phyloP scores from a whole-genome alignment of 2,888 invertebrate species.

The Synergus japonicus region DNA sequence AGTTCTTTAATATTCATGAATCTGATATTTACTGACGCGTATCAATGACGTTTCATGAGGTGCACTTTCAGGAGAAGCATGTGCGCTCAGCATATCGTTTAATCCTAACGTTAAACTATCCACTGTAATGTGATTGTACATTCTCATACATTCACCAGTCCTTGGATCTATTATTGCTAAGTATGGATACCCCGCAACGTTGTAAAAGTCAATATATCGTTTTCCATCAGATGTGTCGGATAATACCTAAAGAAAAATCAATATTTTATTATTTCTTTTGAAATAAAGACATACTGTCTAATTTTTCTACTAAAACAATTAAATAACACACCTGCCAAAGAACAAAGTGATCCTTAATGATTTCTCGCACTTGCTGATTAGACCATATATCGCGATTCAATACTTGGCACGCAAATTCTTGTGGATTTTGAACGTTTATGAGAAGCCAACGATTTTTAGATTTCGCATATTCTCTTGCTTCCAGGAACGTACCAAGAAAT shows the following conservation, averaged over 20 bases:
- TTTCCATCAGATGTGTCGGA: conserved; percentile 81
- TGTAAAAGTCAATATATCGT: conserved; percentile 83
- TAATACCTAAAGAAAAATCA: conserved; percentile 64
- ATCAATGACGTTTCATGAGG: conserved; percentile 58
- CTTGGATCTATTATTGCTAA: conserved; percentile 84
- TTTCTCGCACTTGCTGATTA: conserved; percentile 80
- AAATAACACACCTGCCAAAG: conserved; percentile 82
- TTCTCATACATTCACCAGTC: conserved; percentile 81
- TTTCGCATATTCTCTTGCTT: conserved; percentile 81
- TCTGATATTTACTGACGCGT: conserved; percentile 23
- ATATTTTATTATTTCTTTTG: background rate
- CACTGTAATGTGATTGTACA: conserved; percentile 72
- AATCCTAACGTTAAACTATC: conserved; percentile 72
- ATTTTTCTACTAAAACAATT: background rate
- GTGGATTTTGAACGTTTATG: conserved; percentile 85
- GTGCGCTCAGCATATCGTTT: conserved; percentile 73
- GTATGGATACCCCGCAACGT: conserved; percentile 82
- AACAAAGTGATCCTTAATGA: conserved; percentile 83
- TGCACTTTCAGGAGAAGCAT: conserved; percentile 74
- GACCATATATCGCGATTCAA: conserved; percentile 87
- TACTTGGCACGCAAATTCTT: conserved; percentile 84
- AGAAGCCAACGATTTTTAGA: conserved; percentile 82
- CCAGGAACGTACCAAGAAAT: conserved; percentile 81
- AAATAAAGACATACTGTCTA: background rate
- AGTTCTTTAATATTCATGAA: background rate